phyloP scores from a whole-genome alignment of 2,888 invertebrate genomes.

The Lymantria dispar region DNA sequence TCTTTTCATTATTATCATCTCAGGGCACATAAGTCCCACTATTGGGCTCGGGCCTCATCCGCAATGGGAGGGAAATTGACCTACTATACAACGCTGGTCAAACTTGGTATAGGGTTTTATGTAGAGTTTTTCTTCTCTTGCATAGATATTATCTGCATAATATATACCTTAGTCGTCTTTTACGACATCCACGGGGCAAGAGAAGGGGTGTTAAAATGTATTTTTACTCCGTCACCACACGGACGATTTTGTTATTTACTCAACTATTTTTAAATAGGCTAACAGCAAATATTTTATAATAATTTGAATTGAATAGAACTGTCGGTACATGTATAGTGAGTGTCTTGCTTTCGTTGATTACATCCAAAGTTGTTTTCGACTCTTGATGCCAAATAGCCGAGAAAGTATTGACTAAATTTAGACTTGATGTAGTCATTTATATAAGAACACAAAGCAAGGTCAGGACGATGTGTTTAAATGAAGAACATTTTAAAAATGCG shows the following conservation, averaged over 20 bases:
- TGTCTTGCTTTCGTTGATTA: conserved; percentile 17
- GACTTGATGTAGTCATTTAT: conserved; percentile 28
- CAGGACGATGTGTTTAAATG: conserved; percentile 20
- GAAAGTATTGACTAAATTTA: conserved; percentile 57
- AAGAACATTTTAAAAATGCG: background rate
- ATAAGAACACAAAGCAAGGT: conserved; percentile 39
- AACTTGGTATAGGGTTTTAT: too few relatives aligned
- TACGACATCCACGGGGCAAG: too few relatives aligned
- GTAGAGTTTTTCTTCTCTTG: too few relatives aligned
- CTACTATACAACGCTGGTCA: too few relatives aligned
- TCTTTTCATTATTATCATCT: too few relatives aligned
- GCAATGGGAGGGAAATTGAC: too few relatives aligned
- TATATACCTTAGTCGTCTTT: too few relatives aligned
- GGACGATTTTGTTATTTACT: background rate
- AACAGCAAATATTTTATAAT: background rate
- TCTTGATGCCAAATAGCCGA: conserved; percentile 48
- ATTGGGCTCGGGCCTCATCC: too few relatives aligned
- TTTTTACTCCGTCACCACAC: too few relatives aligned
- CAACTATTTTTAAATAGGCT: background rate
- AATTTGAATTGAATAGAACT: background rate
- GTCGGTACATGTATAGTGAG: background rate
- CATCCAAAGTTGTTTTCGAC: background rate
- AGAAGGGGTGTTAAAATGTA: too few relatives aligned
- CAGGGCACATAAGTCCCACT: too few relatives aligned
- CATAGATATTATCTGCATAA: too few relatives aligned